phyloP scores from a whole-genome alignment of 2,888 invertebrate genomes.

The Dryobota labecula region DNA sequence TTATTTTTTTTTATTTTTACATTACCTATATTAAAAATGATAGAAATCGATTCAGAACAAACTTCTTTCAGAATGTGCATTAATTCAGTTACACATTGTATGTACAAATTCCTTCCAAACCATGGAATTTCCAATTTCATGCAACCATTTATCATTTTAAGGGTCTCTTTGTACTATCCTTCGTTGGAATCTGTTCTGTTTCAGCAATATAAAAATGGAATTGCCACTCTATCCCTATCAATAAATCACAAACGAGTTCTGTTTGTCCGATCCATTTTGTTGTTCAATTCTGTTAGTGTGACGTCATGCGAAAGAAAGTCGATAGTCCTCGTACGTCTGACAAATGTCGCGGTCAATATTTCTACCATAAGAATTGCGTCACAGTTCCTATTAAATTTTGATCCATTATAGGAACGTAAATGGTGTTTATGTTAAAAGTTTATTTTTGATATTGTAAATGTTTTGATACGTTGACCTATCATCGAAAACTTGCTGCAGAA shows the following conservation, averaged over 20 bases:
- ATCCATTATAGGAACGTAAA: constrained; percentile 5
- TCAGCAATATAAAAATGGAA: constrained; percentile 29
- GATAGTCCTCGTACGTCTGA: constrained; percentile 33
- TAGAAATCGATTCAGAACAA: too few relatives aligned
- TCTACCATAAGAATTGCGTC: constrained; percentile 35
- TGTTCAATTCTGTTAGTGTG: constrained; percentile 49
- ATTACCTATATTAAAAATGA: too few relatives aligned
- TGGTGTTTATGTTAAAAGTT: neutral
- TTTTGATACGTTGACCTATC: neutral
- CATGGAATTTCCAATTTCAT: neutral
- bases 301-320: constrained; percentile 57
- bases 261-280: constrained; percentile 46
- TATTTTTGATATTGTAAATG: neutral
- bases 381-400: constrained; percentile 17
- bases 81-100: too few relatives aligned
- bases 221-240: constrained; percentile 16
- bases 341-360: constrained; percentile 46
- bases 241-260: constrained; percentile 39
- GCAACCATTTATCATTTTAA: constrained; percentile 16
- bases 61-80: too few relatives aligned
- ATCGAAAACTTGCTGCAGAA: too few relatives aligned
- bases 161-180: neutral
- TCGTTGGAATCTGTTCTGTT: constrained; percentile 17
- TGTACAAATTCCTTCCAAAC: too few relatives aligned
- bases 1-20: too few relatives aligned